These are phyloP conservation scores for Gambusia holbrooki DNA, from an alignment of 2,113 vertebrate species.

Conservation along the genomic window DNA sequence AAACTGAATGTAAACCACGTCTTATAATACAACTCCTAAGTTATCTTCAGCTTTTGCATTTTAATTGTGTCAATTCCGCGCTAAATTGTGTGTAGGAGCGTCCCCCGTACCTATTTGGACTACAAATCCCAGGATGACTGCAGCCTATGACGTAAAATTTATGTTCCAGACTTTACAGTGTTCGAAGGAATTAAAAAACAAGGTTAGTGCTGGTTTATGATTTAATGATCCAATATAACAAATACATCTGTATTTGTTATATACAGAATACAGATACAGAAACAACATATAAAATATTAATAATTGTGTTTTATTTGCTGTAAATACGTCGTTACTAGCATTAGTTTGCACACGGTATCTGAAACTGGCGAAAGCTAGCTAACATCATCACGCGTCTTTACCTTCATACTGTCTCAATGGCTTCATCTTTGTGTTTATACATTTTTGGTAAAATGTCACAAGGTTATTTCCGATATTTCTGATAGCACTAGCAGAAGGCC, in stretches of 20 bases:
- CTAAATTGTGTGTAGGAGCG: rapidly evolving
- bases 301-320: neutral
- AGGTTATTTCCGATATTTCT: neutral
- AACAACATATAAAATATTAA: neutral
- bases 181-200: conserved; percentile 44
- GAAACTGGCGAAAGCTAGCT: conserved; percentile 23
- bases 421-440: neutral
- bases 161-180: conserved; percentile 36
- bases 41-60: no score
- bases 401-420: no score
- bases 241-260: neutral
- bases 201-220: conserved; percentile 61
- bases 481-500: neutral
- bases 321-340: conserved; percentile 10
- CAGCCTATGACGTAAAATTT: conserved; percentile 36
- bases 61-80: neutral
- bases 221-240: neutral
- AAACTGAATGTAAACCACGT: rapidly evolving
- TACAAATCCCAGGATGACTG: conserved; percentile 59
- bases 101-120: conserved; percentile 3
- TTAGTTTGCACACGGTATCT: conserved; percentile 52
- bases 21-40: neutral
- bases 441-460: neutral
- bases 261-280: rapidly evolving
- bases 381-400: conserved; percentile 6